Evolutionary conservation across 2,113 vertebrate genomes (phyloP), one percentile per base, ranked within the genome.

Genomic region (Centropus unirufus): DNA sequence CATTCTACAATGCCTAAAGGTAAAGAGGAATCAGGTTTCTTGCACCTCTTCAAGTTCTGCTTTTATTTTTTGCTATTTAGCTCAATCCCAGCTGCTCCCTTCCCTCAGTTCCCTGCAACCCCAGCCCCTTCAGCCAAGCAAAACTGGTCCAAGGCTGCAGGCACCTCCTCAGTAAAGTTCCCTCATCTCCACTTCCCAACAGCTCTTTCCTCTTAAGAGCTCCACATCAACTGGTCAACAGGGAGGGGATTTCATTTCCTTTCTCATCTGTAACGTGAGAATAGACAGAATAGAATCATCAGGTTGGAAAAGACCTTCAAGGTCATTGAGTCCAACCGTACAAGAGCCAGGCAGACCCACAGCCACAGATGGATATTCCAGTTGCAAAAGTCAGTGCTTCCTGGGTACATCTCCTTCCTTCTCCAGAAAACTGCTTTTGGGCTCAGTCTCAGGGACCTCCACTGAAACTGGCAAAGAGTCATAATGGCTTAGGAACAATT

Each of bases 321-420:
- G 36, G 36, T 36, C 36, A 36, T 36, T 36, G 36, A 36, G 36
- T 36, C 36, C 36, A 36, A 36, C 36, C 36, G 36, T 36, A 36
- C 36, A 36, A 36, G 36, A 36, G 40, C 18, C 79, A 85, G 40
- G 18, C 22, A 13, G 20, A 26, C 51, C 55, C 74, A 21, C n/a
- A 58, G 39, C 8, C 80, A 62, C 34, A 5, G 4, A 36, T 1
- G 12, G 36, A 42, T 11, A 2, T 18, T 69, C 16, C 73, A 61
- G 16, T 23, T 32, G 12, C 18, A 66, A 10, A 5, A 32, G 36
- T 3, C 5, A 0, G 11, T 24, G 61, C 15, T 27, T 5, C 67
- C 72, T 30, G 42, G 52, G 19, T 27, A 14, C 6, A 4, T 0
- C 0, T 36, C 54, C 40, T 40, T 77, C 55, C 59, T 58, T 49